Conservation (phyloP, 2,113 vertebrate genomes). For the Piaya cayana region DNA sequence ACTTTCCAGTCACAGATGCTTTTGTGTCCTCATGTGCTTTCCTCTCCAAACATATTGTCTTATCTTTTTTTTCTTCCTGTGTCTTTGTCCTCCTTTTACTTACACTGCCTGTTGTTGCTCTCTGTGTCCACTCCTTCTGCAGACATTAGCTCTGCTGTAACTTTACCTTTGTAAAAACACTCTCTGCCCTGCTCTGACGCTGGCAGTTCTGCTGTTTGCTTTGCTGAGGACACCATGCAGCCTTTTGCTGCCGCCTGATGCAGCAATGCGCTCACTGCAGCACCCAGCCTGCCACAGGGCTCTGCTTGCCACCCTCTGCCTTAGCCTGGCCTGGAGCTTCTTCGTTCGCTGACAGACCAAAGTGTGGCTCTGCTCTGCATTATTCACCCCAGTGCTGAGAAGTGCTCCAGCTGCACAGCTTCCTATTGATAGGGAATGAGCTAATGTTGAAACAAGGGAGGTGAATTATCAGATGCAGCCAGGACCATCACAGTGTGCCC, state of each 20-base stretch:
- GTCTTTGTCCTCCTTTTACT: neutral
- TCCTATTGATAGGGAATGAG: neutral
- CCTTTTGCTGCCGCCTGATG: neutral
- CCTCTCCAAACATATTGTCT: neutral
- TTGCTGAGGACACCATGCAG: neutral
- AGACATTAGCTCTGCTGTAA: neutral
- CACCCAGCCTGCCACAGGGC: fast-evolving
- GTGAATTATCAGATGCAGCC: neutral
- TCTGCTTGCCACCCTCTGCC: fast-evolving
- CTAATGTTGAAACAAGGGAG: neutral
- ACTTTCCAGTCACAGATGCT: neutral
- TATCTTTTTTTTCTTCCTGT: neutral
- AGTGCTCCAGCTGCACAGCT: no score
- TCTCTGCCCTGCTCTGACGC: neutral
- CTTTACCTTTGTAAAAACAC: neutral
- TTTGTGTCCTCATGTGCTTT: neutral
- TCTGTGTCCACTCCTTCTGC: neutral
- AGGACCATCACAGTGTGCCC: neutral
- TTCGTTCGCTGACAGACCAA: no score
- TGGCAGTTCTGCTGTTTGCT: neutral
- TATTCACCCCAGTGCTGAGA: neutral
- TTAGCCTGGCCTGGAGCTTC: neutral
- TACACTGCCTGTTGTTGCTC: neutral
- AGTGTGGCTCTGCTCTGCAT: fast-evolving
- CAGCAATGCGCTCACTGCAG: neutral